These are phyloP conservation scores for Synanthedon myopaeformis DNA, from an alignment of 2,888 invertebrate genomes.

Conservation along the genomic window DNA sequence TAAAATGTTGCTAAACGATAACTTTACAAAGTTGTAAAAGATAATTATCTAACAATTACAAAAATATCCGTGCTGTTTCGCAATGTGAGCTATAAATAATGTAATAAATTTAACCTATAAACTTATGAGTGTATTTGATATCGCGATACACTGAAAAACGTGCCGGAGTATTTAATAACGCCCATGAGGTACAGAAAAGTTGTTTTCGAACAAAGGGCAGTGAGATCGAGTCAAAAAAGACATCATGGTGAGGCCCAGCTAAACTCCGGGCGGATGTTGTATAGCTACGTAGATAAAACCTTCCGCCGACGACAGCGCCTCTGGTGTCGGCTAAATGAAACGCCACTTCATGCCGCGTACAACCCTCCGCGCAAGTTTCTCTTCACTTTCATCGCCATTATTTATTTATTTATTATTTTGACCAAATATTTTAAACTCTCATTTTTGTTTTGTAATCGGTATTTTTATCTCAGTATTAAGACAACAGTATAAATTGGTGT, in stretches of 20 bases:
- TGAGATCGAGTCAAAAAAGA: slow-evolving; percentile 54
- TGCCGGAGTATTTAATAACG: slow-evolving; percentile 34
- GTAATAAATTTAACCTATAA: slow-evolving; percentile 45
- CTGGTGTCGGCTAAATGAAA: slow-evolving; percentile 49
- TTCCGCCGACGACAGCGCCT: slow-evolving; percentile 64
- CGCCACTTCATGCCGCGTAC: slow-evolving; percentile 60
- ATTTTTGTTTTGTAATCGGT: not conserved
- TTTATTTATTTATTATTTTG: no score
- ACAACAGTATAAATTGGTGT: not conserved
- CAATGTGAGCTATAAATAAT: slow-evolving; percentile 14
- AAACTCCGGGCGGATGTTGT: slow-evolving; percentile 55
- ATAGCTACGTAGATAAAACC: slow-evolving; percentile 70
- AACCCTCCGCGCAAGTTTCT: slow-evolving; percentile 39
- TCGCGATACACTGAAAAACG: slow-evolving; percentile 33
- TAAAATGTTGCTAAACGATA: slow-evolving; percentile 12
- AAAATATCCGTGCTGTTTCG: slow-evolving; percentile 2
- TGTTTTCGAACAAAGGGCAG: slow-evolving; percentile 57
- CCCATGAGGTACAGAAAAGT: slow-evolving; percentile 52
- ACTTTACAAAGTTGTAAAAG: slow-evolving; percentile 30
- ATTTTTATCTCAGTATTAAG: not conserved
- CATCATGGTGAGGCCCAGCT: slow-evolving; percentile 51
- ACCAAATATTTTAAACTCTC: not conserved
- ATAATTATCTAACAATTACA: slow-evolving; percentile 2
- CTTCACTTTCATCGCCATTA: no score
- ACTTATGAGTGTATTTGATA: slow-evolving; percentile 13